Evolutionary conservation across 1,140 invertebrate species (phyloP).

Genomic region (Leptestheria dahalacensis): DNA sequence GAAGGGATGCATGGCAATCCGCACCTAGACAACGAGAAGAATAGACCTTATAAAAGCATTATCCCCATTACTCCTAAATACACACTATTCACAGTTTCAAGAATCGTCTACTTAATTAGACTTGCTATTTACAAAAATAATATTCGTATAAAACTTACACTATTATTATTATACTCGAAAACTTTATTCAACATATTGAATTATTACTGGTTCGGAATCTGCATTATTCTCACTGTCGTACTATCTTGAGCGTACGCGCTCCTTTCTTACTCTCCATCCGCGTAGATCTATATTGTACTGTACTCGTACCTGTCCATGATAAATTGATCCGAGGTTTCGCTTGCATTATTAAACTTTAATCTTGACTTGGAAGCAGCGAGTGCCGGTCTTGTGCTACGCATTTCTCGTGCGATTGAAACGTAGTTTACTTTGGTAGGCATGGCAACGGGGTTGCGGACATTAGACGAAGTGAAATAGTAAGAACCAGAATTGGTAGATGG

Average conservation of each 20-base stretch:
- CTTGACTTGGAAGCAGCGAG: neutral
- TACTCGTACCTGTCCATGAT: conserved; percentile 9
- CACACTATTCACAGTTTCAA: neutral
- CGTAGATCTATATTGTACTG: neutral
- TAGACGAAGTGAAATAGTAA: no score
- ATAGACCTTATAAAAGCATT: neutral
- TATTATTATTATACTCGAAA: no score
- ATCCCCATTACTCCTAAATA: neutral
- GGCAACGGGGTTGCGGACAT: no score
- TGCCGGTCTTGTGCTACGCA: neutral
- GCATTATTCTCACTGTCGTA: neutral
- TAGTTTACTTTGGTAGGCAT: neutral
- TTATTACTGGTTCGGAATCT: neutral
- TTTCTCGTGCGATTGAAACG: neutral
- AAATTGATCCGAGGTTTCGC: conserved; percentile 1
- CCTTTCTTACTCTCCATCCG: no score
- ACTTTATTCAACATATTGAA: neutral
- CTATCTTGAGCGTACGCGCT: no score
- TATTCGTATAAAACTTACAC: neutral
- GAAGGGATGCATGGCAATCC: conserved; percentile 14
- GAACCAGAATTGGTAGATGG: no score
- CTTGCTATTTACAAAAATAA: neutral
- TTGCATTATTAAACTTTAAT: neutral
- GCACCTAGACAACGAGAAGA: conserved; percentile 9
- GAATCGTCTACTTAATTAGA: neutral